Evolutionary conservation across 2,113 vertebrate species (phyloP).

Genomic region (Struthio camelus): DNA sequence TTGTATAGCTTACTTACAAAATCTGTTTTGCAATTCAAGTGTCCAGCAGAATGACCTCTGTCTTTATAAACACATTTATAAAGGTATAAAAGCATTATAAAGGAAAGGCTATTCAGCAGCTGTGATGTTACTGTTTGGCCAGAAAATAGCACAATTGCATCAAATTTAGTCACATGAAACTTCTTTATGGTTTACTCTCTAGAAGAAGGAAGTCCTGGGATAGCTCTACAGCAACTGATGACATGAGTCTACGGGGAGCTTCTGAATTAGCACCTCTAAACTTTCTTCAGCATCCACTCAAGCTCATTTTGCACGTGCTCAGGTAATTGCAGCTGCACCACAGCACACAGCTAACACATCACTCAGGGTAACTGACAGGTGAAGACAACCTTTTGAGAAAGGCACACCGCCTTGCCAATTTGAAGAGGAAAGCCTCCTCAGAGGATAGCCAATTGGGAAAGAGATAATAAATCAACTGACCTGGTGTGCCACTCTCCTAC

Average conservation of each 20-base stretch:
- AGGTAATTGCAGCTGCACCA: not conserved
- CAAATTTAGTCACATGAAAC: slow-evolving; percentile 19
- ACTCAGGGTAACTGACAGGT: not conserved
- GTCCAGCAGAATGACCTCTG: not conserved
- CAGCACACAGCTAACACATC: not conserved
- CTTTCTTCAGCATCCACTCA: not conserved
- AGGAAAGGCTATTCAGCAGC: not conserved
- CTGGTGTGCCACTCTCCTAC: not conserved
- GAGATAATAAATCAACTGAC: not conserved
- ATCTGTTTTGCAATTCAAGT: not conserved
- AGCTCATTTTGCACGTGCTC: not conserved
- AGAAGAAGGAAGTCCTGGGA: slow-evolving; percentile 37
- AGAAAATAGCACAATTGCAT: not conserved
- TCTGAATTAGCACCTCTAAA: not conserved
- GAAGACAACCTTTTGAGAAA: not conserved
- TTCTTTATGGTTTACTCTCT: not conserved
- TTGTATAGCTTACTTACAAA: not conserved
- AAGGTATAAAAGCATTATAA: not conserved
- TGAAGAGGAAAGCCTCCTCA: not conserved
- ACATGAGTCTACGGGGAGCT: not conserved
- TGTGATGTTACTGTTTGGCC: not conserved
- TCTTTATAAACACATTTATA: not conserved
- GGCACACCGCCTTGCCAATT: not conserved
- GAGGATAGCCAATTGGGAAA: not conserved
- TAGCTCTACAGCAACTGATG: not conserved